phyloP scores from a whole-genome alignment of 2,888 invertebrate species.

The Nomada lathburiana region DNA sequence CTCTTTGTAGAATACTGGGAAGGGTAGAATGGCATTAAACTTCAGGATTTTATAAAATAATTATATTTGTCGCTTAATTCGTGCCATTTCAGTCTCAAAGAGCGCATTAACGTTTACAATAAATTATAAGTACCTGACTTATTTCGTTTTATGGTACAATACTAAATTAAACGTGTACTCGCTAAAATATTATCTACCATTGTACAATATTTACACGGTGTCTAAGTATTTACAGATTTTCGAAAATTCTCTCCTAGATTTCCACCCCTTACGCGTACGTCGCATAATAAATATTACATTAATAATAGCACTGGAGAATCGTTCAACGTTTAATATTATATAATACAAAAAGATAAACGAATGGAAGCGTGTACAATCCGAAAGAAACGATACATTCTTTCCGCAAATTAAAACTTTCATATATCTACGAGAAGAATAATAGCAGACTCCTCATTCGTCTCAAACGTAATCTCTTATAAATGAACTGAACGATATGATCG shows the following conservation, averaged over 20 bases:
- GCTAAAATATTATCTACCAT: slow-evolving; percentile 21
- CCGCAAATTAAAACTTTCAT: background rate
- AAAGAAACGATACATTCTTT: background rate
- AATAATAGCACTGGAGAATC: background rate
- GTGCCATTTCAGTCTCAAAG: slow-evolving; percentile 62
- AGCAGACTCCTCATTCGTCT: background rate
- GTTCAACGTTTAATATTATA: background rate
- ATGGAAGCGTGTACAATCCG: background rate
- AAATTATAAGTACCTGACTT: slow-evolving; percentile 64
- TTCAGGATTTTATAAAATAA: slow-evolving; percentile 48
- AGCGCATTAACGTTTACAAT: slow-evolving; percentile 49
- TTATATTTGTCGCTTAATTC: slow-evolving; percentile 63
- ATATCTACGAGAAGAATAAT: background rate
- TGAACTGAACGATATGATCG: background rate
- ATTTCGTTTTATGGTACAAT: slow-evolving; percentile 58
- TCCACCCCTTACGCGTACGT: background rate
- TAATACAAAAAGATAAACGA: background rate
- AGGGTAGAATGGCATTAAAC: background rate
- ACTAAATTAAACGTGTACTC: slow-evolving; percentile 27
- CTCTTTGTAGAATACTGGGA: background rate
- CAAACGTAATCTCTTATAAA: background rate
- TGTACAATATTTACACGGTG: slow-evolving; percentile 68
- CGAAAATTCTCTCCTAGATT: background rate
- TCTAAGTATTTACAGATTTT: slow-evolving; percentile 59
- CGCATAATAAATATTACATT: background rate